phyloP scores from a whole-genome alignment of 2,888 invertebrate genomes.

The Plebejus anna region DNA sequence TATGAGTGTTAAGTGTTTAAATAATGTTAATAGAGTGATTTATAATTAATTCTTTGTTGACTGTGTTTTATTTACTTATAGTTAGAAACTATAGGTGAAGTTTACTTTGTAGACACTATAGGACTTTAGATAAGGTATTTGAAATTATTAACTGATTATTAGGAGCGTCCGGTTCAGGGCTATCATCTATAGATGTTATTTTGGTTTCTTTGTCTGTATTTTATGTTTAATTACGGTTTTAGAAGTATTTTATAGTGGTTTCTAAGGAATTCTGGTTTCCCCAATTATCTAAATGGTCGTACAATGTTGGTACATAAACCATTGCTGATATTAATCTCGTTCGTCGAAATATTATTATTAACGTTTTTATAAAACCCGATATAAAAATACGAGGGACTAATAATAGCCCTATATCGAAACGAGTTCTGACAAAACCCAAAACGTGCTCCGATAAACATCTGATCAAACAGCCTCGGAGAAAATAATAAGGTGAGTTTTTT shows the following conservation, averaged over 20 bases:
- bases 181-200: neutral
- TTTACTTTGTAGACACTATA: neutral
- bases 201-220: neutral
- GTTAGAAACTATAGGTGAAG: neutral
- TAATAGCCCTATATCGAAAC: neutral
- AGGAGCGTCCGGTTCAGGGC: neutral
- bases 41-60: neutral
- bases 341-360: neutral
- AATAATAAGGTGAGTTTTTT: neutral
- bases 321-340: neutral
- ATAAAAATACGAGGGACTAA: neutral
- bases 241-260: neutral
- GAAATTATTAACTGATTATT: neutral
- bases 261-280: constrained; percentile 4
- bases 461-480: neutral
- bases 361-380: neutral
- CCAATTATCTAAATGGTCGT: neutral
- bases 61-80: neutral
- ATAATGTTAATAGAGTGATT: neutral
- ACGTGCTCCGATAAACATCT: constrained; percentile 13
- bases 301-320: neutral
- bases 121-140: neutral
- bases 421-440: neutral
- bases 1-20: neutral
- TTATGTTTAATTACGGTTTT: neutral